These are phyloP conservation scores for Drosophila sp. DNA, from an alignment of 1,140 invertebrate genomes.

Conservation along the genomic window DNA sequence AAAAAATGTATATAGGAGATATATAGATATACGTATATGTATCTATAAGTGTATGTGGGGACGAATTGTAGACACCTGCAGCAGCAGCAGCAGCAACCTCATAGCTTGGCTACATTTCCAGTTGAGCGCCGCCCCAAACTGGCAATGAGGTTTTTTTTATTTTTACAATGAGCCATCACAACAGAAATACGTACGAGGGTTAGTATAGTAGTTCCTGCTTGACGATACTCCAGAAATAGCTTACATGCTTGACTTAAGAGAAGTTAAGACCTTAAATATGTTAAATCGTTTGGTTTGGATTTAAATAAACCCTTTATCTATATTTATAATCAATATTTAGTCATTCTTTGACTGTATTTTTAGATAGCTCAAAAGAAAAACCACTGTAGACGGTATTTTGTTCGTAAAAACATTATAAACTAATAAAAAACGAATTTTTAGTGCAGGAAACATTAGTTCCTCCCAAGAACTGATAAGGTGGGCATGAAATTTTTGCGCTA, in stretches of 20 bases:
- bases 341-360: neutral
- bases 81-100: constrained; percentile 41
- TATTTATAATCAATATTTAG: too few species aligned
- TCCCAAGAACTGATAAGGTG: neutral
- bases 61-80: constrained; percentile 62
- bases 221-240: too few species aligned
- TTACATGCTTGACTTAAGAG: too few species aligned
- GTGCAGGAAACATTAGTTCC: neutral
- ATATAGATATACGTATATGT: constrained; percentile 25
- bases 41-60: constrained; percentile 21
- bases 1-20: constrained; percentile 52
- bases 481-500: neutral
- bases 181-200: constrained; percentile 28
- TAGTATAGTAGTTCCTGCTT: neutral
- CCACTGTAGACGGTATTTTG: too few species aligned
- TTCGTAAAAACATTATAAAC: neutral
- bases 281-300: too few species aligned
- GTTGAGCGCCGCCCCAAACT: constrained; percentile 75
- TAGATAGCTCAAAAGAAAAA: neutral
- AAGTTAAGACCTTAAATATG: too few species aligned
- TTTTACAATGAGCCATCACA: constrained; percentile 56
- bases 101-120: constrained; percentile 68
- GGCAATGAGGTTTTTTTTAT: constrained; percentile 57
- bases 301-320: too few species aligned
- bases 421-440: neutral